Percentiles rank a stretch among this genome's conserved stretches.
Conservation (phyloP, 2,797 vertebrate species). For the Vespertilio murinus region DNA sequence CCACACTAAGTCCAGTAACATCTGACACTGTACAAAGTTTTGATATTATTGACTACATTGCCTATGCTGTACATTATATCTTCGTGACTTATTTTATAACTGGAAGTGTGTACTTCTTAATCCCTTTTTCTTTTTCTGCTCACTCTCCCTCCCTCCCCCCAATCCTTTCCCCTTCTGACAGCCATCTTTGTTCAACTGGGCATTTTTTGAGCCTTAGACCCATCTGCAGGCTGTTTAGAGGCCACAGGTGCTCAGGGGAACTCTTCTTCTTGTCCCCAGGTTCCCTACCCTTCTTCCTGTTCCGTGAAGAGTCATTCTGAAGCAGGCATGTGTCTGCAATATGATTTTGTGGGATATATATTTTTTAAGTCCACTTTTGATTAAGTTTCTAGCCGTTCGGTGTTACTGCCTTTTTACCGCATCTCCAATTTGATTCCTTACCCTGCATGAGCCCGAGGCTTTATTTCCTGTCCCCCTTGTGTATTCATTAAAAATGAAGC, state of each 20-base stretch:
- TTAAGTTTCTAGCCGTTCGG: background rate
- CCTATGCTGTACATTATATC: background rate
- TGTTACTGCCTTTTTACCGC: background rate
- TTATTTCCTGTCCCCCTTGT: conserved; percentile 44
- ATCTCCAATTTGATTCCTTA: background rate
- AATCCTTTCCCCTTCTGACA: background rate
- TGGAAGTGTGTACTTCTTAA: background rate
- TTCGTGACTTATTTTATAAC: background rate
- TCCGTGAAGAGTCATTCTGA: background rate
- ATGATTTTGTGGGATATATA: background rate
- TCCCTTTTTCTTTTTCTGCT: background rate
- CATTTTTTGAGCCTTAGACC: background rate
- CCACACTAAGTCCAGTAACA: background rate
- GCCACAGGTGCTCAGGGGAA: background rate
- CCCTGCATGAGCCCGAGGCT: background rate
- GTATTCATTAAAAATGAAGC: conserved; percentile 46
- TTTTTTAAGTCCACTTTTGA: conserved; percentile 31
- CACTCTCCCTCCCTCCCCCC: too few relatives aligned
- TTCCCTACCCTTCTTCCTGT: background rate
- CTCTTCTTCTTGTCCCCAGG: background rate
- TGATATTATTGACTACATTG: background rate
- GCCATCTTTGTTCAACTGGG: background rate
- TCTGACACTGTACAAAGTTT: background rate
- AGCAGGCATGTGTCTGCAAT: background rate
- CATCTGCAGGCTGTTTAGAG: background rate